Evolutionary conservation across 2,888 invertebrate species (phyloP), one percentile per base, ranked within the genome.

Genomic region (Drosophila borealis): DNA sequence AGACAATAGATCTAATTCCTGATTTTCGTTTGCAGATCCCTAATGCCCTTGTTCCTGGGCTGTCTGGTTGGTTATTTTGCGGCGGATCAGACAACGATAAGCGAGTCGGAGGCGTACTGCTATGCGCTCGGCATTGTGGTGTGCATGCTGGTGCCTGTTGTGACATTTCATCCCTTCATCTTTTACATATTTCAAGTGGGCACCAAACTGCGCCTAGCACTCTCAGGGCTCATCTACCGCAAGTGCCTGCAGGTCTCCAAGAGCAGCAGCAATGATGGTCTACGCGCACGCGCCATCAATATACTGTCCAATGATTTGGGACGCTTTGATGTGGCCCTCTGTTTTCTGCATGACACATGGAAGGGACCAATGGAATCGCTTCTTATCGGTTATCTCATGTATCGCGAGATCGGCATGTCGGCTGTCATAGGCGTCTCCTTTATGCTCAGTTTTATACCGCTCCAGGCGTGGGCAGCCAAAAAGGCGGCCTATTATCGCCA

Each of bases 261-360:
- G 91, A 95, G 95, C 6, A 97, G 98, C 1, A 93, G 98, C 51
- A 96, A 96, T 6, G 95, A 97, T 91, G 98, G 98, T 0, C 96
- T 93, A 92, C 96, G 95, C 81, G 98, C 93, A 0, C 94, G 94
- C 71, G 94, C 94, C 69, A 97, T 98, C 34, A 98, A 98, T 91
- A 94, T 99, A n/a, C 93, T 99, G 64, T 98, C 98, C 1, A 99
- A 98, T 90, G 99, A 99, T 92, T 97, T 99, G 74, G 97, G 96
- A 87, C 94, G 96, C 56, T 98, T 99, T 92, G 99, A 99, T 91
- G 95, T 97, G 90, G 96, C 97, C 11, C 94, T 97, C 59, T 95
- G 97, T 77, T 97, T 98, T 91, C 93, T 98, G 6, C 98, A 98
- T 45, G 98, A 97, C 91, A 93, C 98, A 33, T 98, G 98, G 97